These are phyloP conservation scores for Vulpes lagopus DNA, from an alignment of 2,113 vertebrate species.

Conservation along the genomic window DNA sequence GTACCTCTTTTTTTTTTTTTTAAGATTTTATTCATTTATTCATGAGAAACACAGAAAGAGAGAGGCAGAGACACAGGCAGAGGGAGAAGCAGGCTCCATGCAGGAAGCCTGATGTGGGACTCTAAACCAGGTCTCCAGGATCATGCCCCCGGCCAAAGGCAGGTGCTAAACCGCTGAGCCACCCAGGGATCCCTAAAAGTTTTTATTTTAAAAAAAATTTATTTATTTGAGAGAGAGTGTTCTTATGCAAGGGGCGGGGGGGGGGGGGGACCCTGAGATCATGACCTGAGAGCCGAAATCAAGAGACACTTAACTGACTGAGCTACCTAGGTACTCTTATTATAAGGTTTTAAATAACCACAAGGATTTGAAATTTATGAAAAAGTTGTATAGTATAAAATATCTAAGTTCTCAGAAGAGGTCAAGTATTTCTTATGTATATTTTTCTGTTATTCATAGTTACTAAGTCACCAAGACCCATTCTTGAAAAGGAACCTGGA, in stretches of 20 bases:
- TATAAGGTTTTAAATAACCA: neutral
- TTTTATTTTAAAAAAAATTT: no score
- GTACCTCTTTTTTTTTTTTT: neutral
- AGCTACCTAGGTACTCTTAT: neutral
- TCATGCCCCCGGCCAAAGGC: no score
- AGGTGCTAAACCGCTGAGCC: no score
- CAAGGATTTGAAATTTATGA: neutral
- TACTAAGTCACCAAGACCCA: neutral
- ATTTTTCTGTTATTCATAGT: constrained; percentile 6
- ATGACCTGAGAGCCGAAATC: neutral
- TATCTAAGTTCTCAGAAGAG: neutral
- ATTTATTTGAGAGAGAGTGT: no score
- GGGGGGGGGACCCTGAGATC: neutral
- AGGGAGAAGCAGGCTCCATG: neutral
- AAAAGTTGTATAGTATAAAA: neutral
- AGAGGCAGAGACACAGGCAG: neutral
- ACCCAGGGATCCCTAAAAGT: no score
- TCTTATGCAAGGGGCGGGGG: no score
- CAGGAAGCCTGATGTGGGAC: no score
- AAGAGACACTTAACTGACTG: neutral
- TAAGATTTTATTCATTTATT: neutral
- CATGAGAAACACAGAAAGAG: no score
- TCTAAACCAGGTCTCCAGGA: no score
- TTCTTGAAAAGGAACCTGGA: neutral
- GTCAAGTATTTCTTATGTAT: neutral